phyloP scores from a whole-genome alignment of 2,113 vertebrate genomes.

The Puntigrus tetrazona region DNA sequence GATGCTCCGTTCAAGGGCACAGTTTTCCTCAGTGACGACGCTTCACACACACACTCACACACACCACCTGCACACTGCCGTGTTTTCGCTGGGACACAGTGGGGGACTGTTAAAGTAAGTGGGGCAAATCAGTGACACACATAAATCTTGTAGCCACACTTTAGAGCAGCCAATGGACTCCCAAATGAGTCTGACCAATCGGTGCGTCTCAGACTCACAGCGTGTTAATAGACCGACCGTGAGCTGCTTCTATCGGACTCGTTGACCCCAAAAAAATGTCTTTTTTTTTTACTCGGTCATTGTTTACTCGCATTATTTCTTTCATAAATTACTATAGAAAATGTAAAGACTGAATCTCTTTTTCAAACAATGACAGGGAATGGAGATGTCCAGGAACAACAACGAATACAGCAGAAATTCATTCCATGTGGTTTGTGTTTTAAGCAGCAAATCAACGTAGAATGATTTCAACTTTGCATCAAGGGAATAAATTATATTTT shows the following conservation, averaged over 20 bases:
- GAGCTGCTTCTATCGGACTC: no score
- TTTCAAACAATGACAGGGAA: neutral
- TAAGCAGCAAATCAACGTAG: no score
- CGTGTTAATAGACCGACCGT: neutral
- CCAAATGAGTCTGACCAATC: neutral
- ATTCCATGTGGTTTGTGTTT: neutral
- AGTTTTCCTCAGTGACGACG: neutral
- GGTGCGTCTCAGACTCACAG: neutral
- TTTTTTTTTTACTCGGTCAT: no score
- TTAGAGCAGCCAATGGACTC: neutral
- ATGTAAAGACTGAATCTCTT: neutral
- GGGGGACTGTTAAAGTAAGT: constrained; percentile 27
- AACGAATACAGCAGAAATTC: neutral
- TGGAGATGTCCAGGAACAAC: neutral
- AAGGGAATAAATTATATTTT: no score
- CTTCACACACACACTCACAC: neutral
- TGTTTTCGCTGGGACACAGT: constrained; percentile 11
- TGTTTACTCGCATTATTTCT: neutral
- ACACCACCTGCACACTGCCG: neutral
- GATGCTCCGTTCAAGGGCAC: constrained; percentile 13
- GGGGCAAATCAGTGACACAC: constrained; percentile 35
- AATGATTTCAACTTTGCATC: no score
- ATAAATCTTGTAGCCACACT: constrained; percentile 21
- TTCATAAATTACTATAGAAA: neutral
- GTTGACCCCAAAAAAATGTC: no score